These are phyloP conservation scores for Cheilosia variabilis DNA, from an alignment of 2,888 invertebrate genomes.

Conservation along the genomic window DNA sequence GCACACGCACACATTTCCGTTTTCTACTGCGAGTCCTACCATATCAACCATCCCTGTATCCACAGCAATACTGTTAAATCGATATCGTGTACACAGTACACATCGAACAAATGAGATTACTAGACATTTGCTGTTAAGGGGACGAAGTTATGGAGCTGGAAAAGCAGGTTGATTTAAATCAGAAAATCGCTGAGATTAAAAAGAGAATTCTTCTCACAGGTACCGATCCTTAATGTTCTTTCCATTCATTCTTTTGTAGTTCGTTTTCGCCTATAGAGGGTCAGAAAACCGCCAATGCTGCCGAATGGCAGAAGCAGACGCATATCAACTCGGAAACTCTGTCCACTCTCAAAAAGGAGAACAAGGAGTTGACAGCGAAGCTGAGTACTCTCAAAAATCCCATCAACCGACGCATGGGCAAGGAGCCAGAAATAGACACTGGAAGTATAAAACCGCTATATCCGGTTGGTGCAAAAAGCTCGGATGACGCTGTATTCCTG, in stretches of 20 bases:
- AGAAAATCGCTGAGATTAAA: conserved; percentile 92
- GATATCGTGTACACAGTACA: conserved; percentile 13
- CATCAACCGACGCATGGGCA: conserved; percentile 80
- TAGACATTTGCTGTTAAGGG: background rate
- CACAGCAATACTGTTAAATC: conserved; percentile 52
- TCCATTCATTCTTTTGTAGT: background rate
- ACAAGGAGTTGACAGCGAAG: conserved; percentile 87
- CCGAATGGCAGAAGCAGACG: conserved; percentile 91
- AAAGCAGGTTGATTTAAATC: conserved; percentile 85
- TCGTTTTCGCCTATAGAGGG: conserved; percentile 86
- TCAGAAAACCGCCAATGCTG: conserved; percentile 92
- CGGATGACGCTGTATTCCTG: conserved; percentile 85
- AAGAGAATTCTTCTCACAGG: conserved; percentile 94
- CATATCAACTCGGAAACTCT: conserved; percentile 89
- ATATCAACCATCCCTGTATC: conserved; percentile 12
- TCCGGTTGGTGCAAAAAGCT: conserved; percentile 84
- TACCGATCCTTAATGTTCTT: conserved; percentile 79
- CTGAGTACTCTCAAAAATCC: conserved; percentile 83
- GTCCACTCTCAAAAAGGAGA: conserved; percentile 89
- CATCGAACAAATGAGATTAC: background rate
- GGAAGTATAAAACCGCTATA: conserved; percentile 82
- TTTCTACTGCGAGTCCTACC: background rate
- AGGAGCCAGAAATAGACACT: conserved; percentile 77
- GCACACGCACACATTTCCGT: background rate
- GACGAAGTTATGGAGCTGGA: conserved; percentile 79